Conservation (phyloP, 1,140 invertebrate genomes). For the Leptinotarsa lineolata region DNA sequence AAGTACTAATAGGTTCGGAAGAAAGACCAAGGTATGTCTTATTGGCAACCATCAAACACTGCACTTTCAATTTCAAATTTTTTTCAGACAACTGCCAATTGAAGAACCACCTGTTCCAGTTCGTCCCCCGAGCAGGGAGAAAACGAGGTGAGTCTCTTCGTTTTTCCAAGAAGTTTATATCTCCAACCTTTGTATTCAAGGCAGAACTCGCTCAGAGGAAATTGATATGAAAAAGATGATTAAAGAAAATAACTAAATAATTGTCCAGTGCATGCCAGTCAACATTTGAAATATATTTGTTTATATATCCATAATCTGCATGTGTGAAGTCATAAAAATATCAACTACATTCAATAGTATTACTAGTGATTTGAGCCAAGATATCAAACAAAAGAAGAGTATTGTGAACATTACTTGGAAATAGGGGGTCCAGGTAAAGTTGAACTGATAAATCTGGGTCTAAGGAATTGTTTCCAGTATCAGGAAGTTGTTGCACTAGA, state of each 20-base stretch:
- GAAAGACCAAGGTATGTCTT: not conserved
- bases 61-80: not conserved
- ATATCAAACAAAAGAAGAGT: slow-evolving; percentile 8
- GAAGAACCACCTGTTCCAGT: not conserved
- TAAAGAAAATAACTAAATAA: no score
- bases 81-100: not conserved
- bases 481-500: not conserved
- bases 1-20: not conserved
- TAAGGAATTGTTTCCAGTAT: not conserved
- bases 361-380: not conserved
- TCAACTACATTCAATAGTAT: not conserved
- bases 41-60: not conserved
- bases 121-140: not conserved
- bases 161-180: no score
- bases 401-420: not conserved
- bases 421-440: not conserved
- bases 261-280: not conserved
- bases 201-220: no score
- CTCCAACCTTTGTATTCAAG: no score
- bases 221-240: no score
- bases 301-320: not conserved
- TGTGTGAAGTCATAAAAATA: slow-evolving; percentile 4
- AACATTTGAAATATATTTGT: not conserved
- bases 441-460: not conserved
- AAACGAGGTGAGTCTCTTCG: not conserved